Evolutionary conservation across 2,113 vertebrate species (phyloP).

Genomic region (Erpornis zantholeuca): DNA sequence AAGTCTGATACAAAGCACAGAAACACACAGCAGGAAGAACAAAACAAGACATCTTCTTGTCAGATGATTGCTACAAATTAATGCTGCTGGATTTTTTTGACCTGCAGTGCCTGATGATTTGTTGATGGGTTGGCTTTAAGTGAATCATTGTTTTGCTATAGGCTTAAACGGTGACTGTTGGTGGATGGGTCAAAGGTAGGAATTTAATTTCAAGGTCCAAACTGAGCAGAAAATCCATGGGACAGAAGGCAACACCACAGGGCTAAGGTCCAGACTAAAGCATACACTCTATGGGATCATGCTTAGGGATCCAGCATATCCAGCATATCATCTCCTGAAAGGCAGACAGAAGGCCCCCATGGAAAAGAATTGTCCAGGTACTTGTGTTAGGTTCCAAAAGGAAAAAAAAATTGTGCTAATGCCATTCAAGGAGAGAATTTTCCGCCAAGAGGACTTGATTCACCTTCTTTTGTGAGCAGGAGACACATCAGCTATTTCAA

Average conservation of each 20-base stretch:
- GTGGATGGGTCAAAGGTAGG: neutral
- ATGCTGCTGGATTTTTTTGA: neutral
- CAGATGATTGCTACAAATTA: neutral
- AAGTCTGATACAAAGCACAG: neutral
- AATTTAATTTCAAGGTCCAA: constrained; percentile 1
- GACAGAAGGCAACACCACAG: neutral
- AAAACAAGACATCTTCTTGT: neutral
- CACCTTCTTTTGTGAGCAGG: neutral
- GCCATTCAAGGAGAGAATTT: neutral
- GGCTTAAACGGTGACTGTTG: neutral
- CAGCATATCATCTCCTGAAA: neutral
- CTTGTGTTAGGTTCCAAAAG: neutral
- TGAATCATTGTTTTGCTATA: neutral
- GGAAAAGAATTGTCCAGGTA: neutral
- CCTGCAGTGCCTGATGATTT: neutral
- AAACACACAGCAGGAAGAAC: neutral
- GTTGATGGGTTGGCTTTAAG: neutral
- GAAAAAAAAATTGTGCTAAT: neutral
- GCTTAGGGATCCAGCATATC: neutral
- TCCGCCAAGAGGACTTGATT: neutral
- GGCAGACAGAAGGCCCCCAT: neutral
- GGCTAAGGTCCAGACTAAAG: neutral
- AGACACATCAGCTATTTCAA: neutral
- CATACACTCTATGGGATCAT: no score
- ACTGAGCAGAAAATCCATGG: neutral